Base-by-base conservation (phyloP, 2,888 invertebrate genomes). In the Chamaedrilus cognettii region DNA sequence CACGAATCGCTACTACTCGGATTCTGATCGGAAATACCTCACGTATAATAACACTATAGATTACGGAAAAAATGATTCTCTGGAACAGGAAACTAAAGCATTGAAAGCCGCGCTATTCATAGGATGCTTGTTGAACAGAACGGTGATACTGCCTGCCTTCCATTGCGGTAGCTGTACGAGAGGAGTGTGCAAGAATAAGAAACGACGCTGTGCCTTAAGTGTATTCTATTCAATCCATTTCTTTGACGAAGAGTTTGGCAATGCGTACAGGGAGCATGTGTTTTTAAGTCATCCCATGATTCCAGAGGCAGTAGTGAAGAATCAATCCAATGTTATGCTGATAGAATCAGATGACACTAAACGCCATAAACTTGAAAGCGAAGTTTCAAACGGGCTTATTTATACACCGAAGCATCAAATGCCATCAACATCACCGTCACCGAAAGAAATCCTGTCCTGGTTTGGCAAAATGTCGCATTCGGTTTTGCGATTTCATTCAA, bases 61-160 rank as follows among this genome's bases (percentile, higher is more conserved):
- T 23, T 52, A 19, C 19, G 28, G 28, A 7, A 23, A 5, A 7
- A 52, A 7, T 7, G 7, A 19, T 7, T 19, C 55, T 5, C 34
- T n/a, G 11, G 49, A 33, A 26, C 3, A 31, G 11, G 66, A 64
- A 60, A 28, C 34, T 11, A 19, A 32, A 3, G 66, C 66, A 7
- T 55, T 69, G n/a, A 62, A 60, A 30, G 49, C 35, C 15, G 69
- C 62, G 1, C 62, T 69, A 3, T 50, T 52, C 19, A 49, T 69
- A 1, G 59, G 60, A 5, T 26, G 35, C 2, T 49, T 69, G n/a
- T 62, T 70, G 11, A 67, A 70, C 42, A 60, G 72, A 32, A 70
- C 66, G 30, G 28, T 72, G 15, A 69, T 72, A 34, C 32, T 72
- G 28, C 72, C 72, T 26, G 65, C 58, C 67, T 72, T 66, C 35